Evolutionary conservation across 1,140 invertebrate genomes (phyloP).

Genomic region (Chelonus insularis): DNA sequence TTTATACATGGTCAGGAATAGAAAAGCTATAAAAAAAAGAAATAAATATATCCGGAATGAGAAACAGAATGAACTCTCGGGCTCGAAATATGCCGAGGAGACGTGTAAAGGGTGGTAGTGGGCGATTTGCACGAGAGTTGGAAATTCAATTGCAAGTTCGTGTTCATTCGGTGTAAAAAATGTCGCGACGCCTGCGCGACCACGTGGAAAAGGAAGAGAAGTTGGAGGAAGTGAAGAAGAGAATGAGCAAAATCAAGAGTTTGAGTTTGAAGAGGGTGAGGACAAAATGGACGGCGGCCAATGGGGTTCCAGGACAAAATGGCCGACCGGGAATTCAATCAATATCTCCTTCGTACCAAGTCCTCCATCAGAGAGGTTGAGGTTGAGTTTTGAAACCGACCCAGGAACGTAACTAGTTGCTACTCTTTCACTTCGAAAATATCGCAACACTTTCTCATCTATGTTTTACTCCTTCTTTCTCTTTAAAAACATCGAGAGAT

Average conservation of each 20-base stretch:
- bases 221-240: constrained; percentile 20
- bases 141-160: constrained; percentile 44
- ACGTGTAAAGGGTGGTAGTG: constrained; percentile 26
- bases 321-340: constrained; percentile 60
- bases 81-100: not conserved
- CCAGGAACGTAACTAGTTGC: constrained; percentile 45
- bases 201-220: constrained; percentile 8
- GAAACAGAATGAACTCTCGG: constrained; percentile 2
- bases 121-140: constrained; percentile 16
- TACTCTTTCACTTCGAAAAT: not conserved
- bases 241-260: not conserved
- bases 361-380: constrained; percentile 32
- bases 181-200: constrained; percentile 49
- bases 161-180: constrained; percentile 32
- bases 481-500: not conserved
- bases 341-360: constrained; percentile 50
- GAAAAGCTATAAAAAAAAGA: constrained; percentile 3
- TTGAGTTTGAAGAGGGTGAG: constrained; percentile 24
- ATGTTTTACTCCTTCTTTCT: no score
- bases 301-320: constrained; percentile 51
- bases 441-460: no score
- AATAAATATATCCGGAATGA: constrained; percentile 1
- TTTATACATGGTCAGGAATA: not conserved
- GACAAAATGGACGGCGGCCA: constrained; percentile 58
- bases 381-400: constrained; percentile 4